Evolutionary conservation across 2,113 vertebrate species (phyloP).

Genomic region (Sisor rabdophorus): DNA sequence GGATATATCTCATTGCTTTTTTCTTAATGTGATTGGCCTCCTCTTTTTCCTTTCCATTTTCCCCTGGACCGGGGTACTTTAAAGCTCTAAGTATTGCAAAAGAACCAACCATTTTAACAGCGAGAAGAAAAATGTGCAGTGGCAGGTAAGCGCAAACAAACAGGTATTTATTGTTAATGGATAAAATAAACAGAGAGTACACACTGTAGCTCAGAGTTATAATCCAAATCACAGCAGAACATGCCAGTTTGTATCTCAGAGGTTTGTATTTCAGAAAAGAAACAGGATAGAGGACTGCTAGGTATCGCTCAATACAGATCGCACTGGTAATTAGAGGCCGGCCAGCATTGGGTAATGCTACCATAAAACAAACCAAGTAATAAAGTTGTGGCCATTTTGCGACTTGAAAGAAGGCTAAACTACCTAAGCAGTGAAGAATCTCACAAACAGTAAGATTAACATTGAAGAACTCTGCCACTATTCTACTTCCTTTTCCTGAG

Average conservation of each 20-base stretch:
- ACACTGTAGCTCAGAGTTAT: background rate
- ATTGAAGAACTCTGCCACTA: slow-evolving; percentile 27
- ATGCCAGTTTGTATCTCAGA: slow-evolving; percentile 29
- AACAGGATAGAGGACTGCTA: slow-evolving; percentile 29
- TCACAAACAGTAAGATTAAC: slow-evolving; percentile 39
- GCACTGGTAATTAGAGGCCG: slow-evolving; percentile 28
- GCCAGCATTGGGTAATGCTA: background rate
- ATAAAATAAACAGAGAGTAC: background rate
- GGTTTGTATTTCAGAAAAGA: slow-evolving; percentile 44
- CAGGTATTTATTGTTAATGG: background rate
- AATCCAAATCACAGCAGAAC: slow-evolving; percentile 23
- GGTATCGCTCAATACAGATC: slow-evolving; percentile 25
- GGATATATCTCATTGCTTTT: slow-evolving; percentile 33
- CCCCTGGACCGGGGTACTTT: slow-evolving; percentile 28
- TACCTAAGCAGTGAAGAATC: slow-evolving; percentile 13
- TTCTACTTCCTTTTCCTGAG: slow-evolving; percentile 7
- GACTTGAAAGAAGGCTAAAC: background rate
- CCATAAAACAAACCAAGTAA: too few species aligned
- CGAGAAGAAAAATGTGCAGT: background rate
- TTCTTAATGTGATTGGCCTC: slow-evolving; percentile 23
- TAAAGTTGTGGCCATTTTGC: background rate
- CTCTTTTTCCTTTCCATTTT: slow-evolving; percentile 13
- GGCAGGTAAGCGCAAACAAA: background rate
- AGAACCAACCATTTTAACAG: slow-evolving; percentile 29
- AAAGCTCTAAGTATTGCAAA: slow-evolving; percentile 14